Percentiles rank a stretch among this genome's conserved stretches.
Evolutionary conservation across 2,888 invertebrate species (phyloP).

Genomic region (Papilio gigon): DNA sequence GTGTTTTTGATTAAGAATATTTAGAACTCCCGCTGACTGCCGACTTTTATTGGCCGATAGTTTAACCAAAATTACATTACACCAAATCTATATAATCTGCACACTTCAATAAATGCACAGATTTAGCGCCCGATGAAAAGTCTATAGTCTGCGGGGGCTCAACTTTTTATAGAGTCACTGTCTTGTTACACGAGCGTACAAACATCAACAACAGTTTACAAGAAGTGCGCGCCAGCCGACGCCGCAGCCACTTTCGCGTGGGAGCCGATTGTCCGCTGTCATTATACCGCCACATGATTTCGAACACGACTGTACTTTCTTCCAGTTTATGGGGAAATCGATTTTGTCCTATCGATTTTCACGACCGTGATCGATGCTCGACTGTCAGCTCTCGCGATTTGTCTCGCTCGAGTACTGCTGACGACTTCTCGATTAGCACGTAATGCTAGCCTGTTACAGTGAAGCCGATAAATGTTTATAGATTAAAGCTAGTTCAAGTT

Average conservation of each 20-base stretch:
- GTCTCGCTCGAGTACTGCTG: slow-evolving; percentile 15
- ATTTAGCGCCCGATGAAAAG: too few relatives aligned
- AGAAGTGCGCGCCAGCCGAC: slow-evolving; percentile 42
- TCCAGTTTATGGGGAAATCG: slow-evolving; percentile 55
- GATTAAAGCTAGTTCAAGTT: not conserved
- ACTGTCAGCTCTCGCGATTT: slow-evolving; percentile 25
- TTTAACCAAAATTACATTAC: too few relatives aligned
- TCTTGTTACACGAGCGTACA: slow-evolving; percentile 4
- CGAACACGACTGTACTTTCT: slow-evolving; percentile 60
- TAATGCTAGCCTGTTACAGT: slow-evolving; percentile 6
- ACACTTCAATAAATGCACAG: too few relatives aligned
- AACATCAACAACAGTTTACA: slow-evolving; percentile 14
- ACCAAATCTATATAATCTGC: too few relatives aligned
- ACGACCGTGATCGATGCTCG: slow-evolving; percentile 18
- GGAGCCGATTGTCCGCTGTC: slow-evolving; percentile 55
- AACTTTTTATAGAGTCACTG: too few relatives aligned
- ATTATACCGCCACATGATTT: slow-evolving; percentile 45
- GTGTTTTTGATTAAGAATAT: too few relatives aligned
- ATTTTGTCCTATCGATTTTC: slow-evolving; percentile 31
- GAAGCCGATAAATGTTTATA: not conserved
- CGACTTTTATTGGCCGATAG: too few relatives aligned
- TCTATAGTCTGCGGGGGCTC: too few relatives aligned
- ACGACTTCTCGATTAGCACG: slow-evolving; percentile 32
- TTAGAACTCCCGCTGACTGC: too few relatives aligned
- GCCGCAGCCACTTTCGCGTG: slow-evolving; percentile 66